Evolutionary conservation across 2,888 invertebrate species (phyloP), one percentile per base, ranked within the genome.

Genomic region (Pachliopta kotzebuea): DNA sequence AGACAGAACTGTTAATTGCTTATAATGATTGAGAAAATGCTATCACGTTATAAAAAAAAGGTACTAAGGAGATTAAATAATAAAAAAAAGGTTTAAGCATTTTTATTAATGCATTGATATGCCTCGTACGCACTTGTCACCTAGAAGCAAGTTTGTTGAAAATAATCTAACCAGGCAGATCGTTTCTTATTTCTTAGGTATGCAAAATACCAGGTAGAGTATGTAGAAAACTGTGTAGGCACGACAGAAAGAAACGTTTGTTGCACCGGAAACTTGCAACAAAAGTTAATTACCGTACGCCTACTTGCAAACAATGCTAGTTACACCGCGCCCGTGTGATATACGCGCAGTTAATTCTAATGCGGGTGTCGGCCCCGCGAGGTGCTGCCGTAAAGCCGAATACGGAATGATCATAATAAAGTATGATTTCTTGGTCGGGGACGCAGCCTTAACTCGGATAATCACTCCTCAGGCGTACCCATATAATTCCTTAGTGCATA

Each of bases 401-500:
- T 81, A 76, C 80, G 78, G 78, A 84, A 85, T 84, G 83, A 86
- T 87, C 85, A 88, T 88, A 88, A 89, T 90, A 90, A 90, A 90
- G 87, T 88, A 89, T 90, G 89, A 90, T 89, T 90, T 88, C 90
- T 90, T 88, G 84, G 89, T 83, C 84, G 84, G 89, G 88, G 88
- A 87, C 85, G 83, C 82, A 79, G 81, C 84, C 84, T 83, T 81
- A 84, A 84, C 88, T 84, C 83, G 84, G 83, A 88, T 89, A 90
- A 90, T 90, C 90, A 88, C 90, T 91, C 91, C 90, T 90, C 83
- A 84, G 90, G 88, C 90, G 88, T 88, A 87, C 88, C 90, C 89
- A 86, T 89, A 86, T 90, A 90, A 90, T 89, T 91, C 91, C 91
- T 90, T 90, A 90, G 91, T 91, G 90, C 90, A 90, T 90, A 91